A percentile compares a stretch with the other conserved stretches of the same genome.
phyloP scores from a whole-genome alignment of 1,140 invertebrate species.

The Lasaia peninsularis region DNA sequence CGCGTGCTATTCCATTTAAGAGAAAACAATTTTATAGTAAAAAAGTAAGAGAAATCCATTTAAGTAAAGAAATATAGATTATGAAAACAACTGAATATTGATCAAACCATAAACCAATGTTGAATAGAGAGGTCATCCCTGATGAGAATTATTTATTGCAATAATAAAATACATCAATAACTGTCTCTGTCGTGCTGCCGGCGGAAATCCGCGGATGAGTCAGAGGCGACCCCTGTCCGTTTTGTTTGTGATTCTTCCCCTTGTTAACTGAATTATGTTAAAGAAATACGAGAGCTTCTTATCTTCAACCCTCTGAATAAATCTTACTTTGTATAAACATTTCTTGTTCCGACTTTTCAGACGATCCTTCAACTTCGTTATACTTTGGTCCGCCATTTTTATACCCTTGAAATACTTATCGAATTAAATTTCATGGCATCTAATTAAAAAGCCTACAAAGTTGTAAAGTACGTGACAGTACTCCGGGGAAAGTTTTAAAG shows the following conservation, averaged over 20 bases:
- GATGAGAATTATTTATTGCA: conserved; percentile 44
- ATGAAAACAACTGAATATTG: not conserved
- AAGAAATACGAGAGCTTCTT: conserved; percentile 55
- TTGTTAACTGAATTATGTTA: conserved; percentile 72
- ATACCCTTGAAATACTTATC: conserved; percentile 31
- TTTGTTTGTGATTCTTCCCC: conserved; percentile 66
- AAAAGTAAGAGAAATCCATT: too few species aligned
- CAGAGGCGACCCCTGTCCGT: conserved; percentile 52
- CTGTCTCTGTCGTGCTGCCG: conserved; percentile 48
- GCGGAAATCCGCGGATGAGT: conserved; percentile 65
- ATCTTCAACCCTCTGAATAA: conserved; percentile 57
- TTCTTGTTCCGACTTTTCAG: conserved; percentile 31
- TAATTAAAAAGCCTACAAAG: conserved; percentile 26
- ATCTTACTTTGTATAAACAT: conserved; percentile 49
- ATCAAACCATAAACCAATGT: not conserved
- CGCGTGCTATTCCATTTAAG: too few species aligned
- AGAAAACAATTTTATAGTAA: too few species aligned
- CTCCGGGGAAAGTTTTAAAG: conserved; percentile 6
- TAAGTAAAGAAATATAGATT: too few species aligned
- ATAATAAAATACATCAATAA: conserved; percentile 62
- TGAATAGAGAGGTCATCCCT: not conserved
- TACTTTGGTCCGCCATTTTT: conserved; percentile 33
- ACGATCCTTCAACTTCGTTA: conserved; percentile 32
- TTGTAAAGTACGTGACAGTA: conserved; percentile 10
- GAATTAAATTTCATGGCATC: conserved; percentile 31